Base-by-base conservation (phyloP, 2,797 vertebrate species). In the Echiichthys vipera region DNA sequence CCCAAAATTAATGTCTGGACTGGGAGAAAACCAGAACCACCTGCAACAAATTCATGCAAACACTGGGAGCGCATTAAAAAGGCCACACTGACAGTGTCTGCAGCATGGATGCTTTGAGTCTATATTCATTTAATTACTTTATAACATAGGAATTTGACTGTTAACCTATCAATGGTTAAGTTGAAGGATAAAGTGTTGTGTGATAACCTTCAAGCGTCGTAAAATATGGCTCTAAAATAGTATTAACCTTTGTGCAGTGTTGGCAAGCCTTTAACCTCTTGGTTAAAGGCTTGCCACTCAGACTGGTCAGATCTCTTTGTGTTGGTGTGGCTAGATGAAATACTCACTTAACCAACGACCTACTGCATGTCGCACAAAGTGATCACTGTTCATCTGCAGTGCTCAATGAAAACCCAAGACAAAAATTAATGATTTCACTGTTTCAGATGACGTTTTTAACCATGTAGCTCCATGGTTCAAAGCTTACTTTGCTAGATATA, bases 11-110 rank as follows among this genome's bases (percentile, higher is more conserved):
- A 74, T 74, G 37, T 29, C 11, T 65, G 59, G 43, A 54, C 39
- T 43, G 32, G 34, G 54, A 72, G 65, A 45, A 74, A 84, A 80
- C 46, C 56, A 73, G 50, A 74, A 71, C 58, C 63, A 71, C 58
- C 51, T 74, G 68, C 20, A 58, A 62, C 24, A 42, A 42, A 50
- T 8, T 0, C 20, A 47, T 40, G 17, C 17, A 50, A 50, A 56
- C 27, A 12, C 46, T 3, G 10, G n/a, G 22, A 42, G 18, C 71
- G 62, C 40, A 53, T 65, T n/a, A n/a, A n/a, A n/a, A n/a, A n/a
- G n/a, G n/a, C n/a, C n/a, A n/a, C n/a, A n/a, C n/a, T n/a, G n/a
- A n/a, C n/a, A n/a, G n/a, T n/a, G n/a, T n/a, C n/a, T n/a, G n/a
- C n/a, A n/a, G n/a, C n/a, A n/a, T n/a, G 29, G 12, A n/a, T 50